A percentile compares a stretch with the other conserved stretches of the same genome.
These are phyloP conservation scores for Macrochelys suwanniensis DNA, from an alignment of 2,797 vertebrate species.

Conservation along the genomic window DNA sequence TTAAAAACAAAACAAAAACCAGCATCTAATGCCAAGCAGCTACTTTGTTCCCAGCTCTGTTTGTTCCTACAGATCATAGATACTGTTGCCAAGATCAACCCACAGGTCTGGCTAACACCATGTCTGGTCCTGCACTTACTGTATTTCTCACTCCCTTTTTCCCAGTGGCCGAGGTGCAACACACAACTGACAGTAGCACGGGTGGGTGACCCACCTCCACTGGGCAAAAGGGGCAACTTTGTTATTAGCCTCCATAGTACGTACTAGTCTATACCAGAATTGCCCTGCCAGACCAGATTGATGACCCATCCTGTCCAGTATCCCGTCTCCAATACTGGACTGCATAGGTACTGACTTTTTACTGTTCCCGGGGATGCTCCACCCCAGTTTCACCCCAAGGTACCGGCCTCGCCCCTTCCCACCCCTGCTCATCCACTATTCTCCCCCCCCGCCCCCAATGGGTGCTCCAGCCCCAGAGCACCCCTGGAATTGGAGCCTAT, in stretches of 20 bases:
- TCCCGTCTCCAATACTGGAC: background rate
- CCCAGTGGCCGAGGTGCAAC: background rate
- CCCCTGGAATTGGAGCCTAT: no score
- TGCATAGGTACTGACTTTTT: background rate
- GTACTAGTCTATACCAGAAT: background rate
- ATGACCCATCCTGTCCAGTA: background rate
- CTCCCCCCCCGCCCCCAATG: no score
- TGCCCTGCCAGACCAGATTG: background rate
- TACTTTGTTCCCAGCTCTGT: background rate
- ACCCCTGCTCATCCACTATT: no score
- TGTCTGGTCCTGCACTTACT: background rate
- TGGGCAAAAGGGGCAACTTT: background rate
- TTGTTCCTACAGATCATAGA: background rate
- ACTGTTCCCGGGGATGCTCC: no score
- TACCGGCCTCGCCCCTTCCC: no score
- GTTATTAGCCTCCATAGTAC: background rate
- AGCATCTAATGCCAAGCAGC: background rate
- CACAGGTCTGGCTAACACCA: conserved; percentile 6
- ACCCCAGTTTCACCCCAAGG: no score
- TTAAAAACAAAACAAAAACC: background rate
- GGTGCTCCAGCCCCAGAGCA: no score
- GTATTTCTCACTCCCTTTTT: background rate
- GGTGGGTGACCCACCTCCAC: background rate
- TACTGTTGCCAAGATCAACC: background rate
- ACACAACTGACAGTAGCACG: background rate